Base-by-base conservation (phyloP, 2,797 vertebrate genomes). In the Poeciliopsis turneri region DNA sequence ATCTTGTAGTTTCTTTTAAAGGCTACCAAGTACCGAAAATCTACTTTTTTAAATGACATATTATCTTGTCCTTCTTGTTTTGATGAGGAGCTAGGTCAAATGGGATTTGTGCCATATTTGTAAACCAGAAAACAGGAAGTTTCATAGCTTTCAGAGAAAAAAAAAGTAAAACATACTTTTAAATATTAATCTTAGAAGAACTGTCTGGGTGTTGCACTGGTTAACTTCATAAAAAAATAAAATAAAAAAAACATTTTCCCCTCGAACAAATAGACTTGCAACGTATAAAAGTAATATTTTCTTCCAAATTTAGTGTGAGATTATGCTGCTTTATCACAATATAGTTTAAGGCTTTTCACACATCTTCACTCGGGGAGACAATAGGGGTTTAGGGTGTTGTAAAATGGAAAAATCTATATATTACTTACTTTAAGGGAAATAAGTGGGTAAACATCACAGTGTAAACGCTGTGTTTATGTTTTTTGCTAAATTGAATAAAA, bases 381-480 rank as follows among this genome's bases (percentile, higher is more conserved):
- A 46, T 46, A 45, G 41, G 15, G n/a, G 68, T 46, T 45, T 13
- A 70, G 43, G 68, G 68, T 70, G 13, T 25, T 70, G 25, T 70
- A 45, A 45, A 28, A 28, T 49, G 82, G 76, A 81, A 76, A 45
- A 78, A 45, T 87, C 81, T 73, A 86, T 36, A 13, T 75, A 80
- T 88, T 74, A 84, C 74, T 88, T 88, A 74, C 84, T 75, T 79
- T 82, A 39, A 82, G 77, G 82, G 88, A 69, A 82, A 80, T 79
- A 66, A 76, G 73, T 88, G 80, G 70, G 73, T 79, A 77, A 83
- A 88, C 77, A 88, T 87, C 86, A 86, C 92, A 89, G 91, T 78
- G 84, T 90, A 89, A 88, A 74, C 33, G 30, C 89, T 92, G 90
- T 92, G 88, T 87, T 89, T 92, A 84, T 84, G 23, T 77, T 39